phyloP scores from a whole-genome alignment of 2,113 vertebrate species.

The Corythoichthys intestinalis region DNA sequence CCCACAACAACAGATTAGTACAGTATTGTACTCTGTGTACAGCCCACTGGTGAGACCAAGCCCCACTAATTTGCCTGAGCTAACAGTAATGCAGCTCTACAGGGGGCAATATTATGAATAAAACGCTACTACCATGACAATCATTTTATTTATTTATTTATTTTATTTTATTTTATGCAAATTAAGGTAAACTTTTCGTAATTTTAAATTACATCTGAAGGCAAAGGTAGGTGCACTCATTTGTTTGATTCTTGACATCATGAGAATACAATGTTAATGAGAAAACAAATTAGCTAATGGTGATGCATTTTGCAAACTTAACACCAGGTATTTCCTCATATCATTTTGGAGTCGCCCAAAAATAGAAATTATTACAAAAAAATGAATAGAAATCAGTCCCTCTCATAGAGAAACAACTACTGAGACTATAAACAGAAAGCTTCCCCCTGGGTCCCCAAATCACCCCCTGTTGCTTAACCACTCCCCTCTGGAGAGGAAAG shows the following conservation, averaged over 20 bases:
- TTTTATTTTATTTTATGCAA: neutral
- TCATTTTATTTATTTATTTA: neutral
- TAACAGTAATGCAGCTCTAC: conserved; percentile 12
- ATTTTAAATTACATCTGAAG: neutral
- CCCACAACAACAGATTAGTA: conserved; percentile 16
- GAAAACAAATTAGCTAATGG: neutral
- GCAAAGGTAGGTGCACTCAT: neutral
- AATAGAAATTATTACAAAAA: conserved; percentile 16
- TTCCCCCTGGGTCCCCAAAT: conserved; percentile 23
- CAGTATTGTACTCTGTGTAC: neutral
- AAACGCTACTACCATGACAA: neutral
- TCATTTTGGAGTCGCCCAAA: neutral
- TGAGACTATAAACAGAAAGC: conserved; percentile 42
- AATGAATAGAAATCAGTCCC: conserved; percentile 18
- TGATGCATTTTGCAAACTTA: neutral
- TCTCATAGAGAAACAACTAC: conserved; percentile 28
- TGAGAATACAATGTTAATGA: neutral
- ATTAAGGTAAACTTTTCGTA: neutral
- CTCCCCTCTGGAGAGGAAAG: conserved; percentile 42
- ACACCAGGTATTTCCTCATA: neutral
- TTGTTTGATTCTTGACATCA: neutral
- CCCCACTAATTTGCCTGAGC: conserved; percentile 5
- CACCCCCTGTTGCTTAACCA: conserved; percentile 30
- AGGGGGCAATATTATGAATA: conserved; percentile 1
- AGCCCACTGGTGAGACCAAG: conserved; percentile 1